These are phyloP conservation scores for Arbacia lixula DNA, from an alignment of 53 echinoderm and acorn worm species.

Conservation along the genomic window DNA sequence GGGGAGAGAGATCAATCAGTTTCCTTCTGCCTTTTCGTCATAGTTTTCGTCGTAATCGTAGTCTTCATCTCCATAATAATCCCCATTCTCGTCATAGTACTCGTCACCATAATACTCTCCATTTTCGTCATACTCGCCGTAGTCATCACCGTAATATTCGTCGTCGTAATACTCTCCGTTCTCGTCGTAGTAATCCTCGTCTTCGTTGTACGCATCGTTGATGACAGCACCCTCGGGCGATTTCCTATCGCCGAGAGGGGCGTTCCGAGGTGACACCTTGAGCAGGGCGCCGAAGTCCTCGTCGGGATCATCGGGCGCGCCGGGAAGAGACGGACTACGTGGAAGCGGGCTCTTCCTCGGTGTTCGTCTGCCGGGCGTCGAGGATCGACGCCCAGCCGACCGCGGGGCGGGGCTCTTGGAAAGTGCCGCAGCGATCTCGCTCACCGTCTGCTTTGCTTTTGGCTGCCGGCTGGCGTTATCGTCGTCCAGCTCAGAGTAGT, in stretches of 20 bases:
- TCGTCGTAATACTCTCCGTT: constrained; percentile 69
- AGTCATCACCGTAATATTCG: constrained; percentile 58
- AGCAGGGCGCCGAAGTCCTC: constrained; percentile 46
- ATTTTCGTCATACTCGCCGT: constrained; percentile 68
- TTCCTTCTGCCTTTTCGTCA: constrained; percentile 41
- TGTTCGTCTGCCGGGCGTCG: constrained; percentile 41
- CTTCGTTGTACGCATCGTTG: constrained; percentile 51
- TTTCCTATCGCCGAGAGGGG: constrained; percentile 53
- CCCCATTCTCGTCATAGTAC: constrained; percentile 63
- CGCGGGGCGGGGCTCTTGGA: constrained; percentile 37
- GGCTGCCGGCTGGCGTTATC: neutral
- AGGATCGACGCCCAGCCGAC: constrained; percentile 13
- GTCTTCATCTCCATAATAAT: constrained; percentile 57
- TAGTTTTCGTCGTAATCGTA: constrained; percentile 52
- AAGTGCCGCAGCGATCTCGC: constrained; percentile 26
- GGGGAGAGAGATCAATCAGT: too few species aligned
- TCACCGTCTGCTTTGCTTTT: constrained; percentile 25
- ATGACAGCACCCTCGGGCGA: constrained; percentile 71
- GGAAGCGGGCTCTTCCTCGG: constrained; percentile 47
- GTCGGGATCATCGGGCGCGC: constrained; percentile 71
- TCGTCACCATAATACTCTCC: constrained; percentile 66
- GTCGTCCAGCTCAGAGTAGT: constrained; percentile 41
- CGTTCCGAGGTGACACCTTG: constrained; percentile 56
- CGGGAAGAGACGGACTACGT: constrained; percentile 64
- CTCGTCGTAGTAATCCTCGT: constrained; percentile 68